Base-by-base conservation (phyloP, 2,113 vertebrate species). In the Pithys albifrons region DNA sequence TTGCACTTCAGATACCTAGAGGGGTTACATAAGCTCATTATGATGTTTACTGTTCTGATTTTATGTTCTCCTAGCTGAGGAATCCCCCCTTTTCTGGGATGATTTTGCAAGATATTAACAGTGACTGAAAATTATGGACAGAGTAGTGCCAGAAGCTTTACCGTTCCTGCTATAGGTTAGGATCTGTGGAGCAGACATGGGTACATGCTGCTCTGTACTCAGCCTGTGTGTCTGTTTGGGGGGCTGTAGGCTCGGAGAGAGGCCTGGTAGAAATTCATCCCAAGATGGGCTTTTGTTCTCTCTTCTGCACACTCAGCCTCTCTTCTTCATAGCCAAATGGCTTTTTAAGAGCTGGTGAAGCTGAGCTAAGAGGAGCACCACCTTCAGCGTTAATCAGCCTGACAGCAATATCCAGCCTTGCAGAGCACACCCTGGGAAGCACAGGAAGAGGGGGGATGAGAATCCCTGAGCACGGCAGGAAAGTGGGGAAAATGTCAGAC, bases 11-110 rank as follows among this genome's bases (percentile, higher is more conserved):
- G 43, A 23, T 89, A 51, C 64, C 57, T 45, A 28, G 84, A 77
- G 52, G 35, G 45, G 35, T 92, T 91, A 41, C 77, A 88, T 39
- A 84, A 95, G 72, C 24, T 79, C n/a, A 31, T 93, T 4, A 1
- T 72, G 37, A 61, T 80, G 83, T 92, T 93, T 90, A 55, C 69
- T 89, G 48, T 66, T 89, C 80, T 51, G 57, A 52, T 87, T 89
- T 91, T 58, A 10, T 71, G 59, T 71, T 94, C 73, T 80, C 76
- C 29, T 78, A 78, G 70, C 43, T 16, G 39, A 78, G 88, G 88
- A 96, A 89, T 87, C 73, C 84, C 84, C 84, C 48, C 29, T 85
- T 89, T 88, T 90, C 67, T 80, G 57, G 58, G 61, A 72, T 94
- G 70, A 52, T 85, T 77, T 89, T 93, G 92, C 89, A 94, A 95